phyloP scores from a whole-genome alignment of 2,888 invertebrate genomes.

The Drosophila meridionalis region DNA sequence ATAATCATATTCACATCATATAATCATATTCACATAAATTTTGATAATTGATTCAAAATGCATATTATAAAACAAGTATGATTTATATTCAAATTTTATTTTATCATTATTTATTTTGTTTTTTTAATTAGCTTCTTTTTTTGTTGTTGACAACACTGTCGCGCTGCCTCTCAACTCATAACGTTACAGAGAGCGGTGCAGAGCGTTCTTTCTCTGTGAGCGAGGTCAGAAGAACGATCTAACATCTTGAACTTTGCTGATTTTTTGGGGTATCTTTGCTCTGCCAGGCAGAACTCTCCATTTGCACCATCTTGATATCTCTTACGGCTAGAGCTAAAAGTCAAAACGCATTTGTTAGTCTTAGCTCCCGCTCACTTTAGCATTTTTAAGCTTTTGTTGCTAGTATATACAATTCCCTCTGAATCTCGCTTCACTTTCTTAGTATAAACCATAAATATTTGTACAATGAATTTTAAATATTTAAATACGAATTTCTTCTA shows the following conservation, averaged over 20 bases:
- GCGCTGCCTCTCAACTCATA: neutral
- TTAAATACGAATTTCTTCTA: neutral
- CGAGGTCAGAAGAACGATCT: neutral
- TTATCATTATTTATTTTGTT: no score
- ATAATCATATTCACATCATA: no score
- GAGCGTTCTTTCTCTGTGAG: neutral
- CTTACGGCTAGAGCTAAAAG: neutral
- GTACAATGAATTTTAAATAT: neutral
- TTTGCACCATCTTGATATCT: neutral
- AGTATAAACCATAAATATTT: neutral
- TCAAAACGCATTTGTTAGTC: neutral
- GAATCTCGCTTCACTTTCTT: neutral
- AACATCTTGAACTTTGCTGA: constrained; percentile 5
- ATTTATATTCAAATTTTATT: no score
- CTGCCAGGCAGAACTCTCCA: constrained; percentile 10
- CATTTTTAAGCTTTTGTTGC: neutral
- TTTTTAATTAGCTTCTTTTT: neutral
- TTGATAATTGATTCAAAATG: neutral
- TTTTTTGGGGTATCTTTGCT: constrained; percentile 21
- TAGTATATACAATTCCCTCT: neutral
- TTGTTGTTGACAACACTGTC: constrained; percentile 26
- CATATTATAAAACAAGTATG: neutral
- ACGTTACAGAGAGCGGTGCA: neutral
- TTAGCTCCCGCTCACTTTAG: neutral
- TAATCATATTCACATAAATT: no score